Percentiles rank a stretch among this genome's conserved stretches.
These are phyloP conservation scores for Caenorhabditis becei DNA, from an alignment of 2,888 invertebrate genomes.

Conservation along the genomic window DNA sequence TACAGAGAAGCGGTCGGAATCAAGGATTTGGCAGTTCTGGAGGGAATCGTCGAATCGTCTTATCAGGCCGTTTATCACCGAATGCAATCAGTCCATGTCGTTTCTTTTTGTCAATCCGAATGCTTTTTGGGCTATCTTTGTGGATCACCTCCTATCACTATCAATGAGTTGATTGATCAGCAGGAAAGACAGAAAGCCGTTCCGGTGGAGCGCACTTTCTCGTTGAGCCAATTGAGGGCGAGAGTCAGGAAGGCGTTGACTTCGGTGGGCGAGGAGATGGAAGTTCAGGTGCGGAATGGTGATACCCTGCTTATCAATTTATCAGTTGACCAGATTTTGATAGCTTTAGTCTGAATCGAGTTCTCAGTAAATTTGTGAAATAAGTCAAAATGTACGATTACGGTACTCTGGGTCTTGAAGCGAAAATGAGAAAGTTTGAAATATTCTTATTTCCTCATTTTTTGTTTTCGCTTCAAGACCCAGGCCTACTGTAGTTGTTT, in stretches of 20 bases:
- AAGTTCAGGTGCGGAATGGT: constrained; percentile 10
- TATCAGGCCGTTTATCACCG: constrained; percentile 77
- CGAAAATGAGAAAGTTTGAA: too few relatives aligned
- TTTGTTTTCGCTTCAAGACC: too few relatives aligned
- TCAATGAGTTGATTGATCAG: constrained; percentile 74
- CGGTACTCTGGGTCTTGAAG: too few relatives aligned
- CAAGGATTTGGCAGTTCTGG: constrained; percentile 59
- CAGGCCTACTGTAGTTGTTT: too few relatives aligned
- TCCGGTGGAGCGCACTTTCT: constrained; percentile 51
- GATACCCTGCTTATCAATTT: too few relatives aligned
- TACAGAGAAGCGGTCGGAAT: constrained; percentile 64
- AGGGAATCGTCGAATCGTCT: constrained; percentile 71
- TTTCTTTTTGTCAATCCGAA: constrained; percentile 80
- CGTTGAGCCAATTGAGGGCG: constrained; percentile 55
- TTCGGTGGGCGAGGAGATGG: constrained; percentile 47
- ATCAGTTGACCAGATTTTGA: too few relatives aligned
- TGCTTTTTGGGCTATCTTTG: constrained; percentile 78
- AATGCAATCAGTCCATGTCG: constrained; percentile 76
- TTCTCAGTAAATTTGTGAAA: too few relatives aligned
- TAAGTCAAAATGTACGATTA: too few relatives aligned
- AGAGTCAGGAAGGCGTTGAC: constrained; percentile 58
- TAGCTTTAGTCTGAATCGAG: too few relatives aligned
- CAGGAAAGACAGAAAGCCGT: constrained; percentile 23
- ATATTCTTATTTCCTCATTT: too few relatives aligned
- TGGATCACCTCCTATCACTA: constrained; percentile 76